phyloP scores from a whole-genome alignment of 2,888 invertebrate genomes.

The Isotomurus palustris region DNA sequence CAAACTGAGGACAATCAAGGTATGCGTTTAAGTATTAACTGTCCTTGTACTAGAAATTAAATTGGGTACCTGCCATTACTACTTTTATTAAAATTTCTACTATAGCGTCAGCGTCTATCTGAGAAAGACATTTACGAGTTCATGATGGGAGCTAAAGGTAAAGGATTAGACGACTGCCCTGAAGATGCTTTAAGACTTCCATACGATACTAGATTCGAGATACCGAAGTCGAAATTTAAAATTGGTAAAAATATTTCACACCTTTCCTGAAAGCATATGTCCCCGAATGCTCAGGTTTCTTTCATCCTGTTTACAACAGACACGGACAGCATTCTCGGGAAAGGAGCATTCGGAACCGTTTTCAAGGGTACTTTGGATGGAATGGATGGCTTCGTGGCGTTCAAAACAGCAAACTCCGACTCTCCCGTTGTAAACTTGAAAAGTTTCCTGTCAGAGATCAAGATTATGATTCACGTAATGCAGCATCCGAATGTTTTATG shows the following conservation, averaged over 20 bases:
- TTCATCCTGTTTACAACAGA: background rate
- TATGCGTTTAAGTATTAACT: background rate
- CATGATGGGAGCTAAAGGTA: background rate
- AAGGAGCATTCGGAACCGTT: slow-evolving; percentile 2
- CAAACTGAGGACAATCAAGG: background rate
- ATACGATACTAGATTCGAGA: slow-evolving; percentile 4
- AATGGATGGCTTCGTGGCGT: slow-evolving; percentile 2
- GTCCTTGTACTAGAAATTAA: background rate
- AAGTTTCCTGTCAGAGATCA: slow-evolving; percentile 13
- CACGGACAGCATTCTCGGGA: background rate
- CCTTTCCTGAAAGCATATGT: no score
- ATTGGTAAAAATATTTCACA: background rate
- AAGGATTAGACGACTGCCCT: background rate
- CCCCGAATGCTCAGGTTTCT: background rate
- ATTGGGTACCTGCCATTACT: background rate
- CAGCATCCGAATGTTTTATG: slow-evolving; percentile 12
- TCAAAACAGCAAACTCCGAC: slow-evolving; percentile 2
- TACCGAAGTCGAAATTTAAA: background rate
- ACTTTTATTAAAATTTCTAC: background rate
- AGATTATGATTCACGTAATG: slow-evolving; percentile 15
- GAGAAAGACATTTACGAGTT: slow-evolving; percentile 6
- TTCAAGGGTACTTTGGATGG: slow-evolving; percentile 2
- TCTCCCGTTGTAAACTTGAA: slow-evolving; percentile 2
- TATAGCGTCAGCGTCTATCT: background rate
- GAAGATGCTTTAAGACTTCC: slow-evolving; percentile 8